Evolutionary conservation across 2,113 vertebrate species (phyloP).

Genomic region (Myotis davidii): DNA sequence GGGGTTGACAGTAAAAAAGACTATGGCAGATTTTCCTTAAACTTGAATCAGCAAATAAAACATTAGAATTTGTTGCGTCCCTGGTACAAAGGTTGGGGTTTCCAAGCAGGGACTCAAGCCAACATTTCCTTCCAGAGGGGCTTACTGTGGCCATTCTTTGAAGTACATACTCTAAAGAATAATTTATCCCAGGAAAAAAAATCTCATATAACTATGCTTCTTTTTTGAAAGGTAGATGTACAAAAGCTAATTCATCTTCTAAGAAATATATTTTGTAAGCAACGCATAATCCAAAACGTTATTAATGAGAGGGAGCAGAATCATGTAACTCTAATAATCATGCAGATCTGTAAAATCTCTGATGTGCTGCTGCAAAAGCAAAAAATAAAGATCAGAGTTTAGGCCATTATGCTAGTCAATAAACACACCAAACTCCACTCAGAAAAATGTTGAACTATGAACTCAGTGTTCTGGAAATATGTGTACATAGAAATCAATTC

Average conservation of each 20-base stretch:
- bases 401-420: not conserved
- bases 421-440: not conserved
- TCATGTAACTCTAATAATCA: not conserved
- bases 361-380: not conserved
- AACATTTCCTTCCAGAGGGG: not conserved
- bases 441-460: not conserved
- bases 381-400: not conserved
- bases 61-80: conserved; percentile 6
- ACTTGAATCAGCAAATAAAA: conserved; percentile 21
- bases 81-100: not conserved
- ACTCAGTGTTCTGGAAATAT: not conserved
- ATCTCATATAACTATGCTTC: not conserved
- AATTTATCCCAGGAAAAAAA: not conserved
- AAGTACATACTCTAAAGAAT: not conserved
- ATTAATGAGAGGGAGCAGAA: not conserved
- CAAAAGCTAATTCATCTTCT: not conserved
- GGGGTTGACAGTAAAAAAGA: not conserved
- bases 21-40: not conserved
- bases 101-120: not conserved
- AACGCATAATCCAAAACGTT: conserved; percentile 35
- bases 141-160: not conserved
- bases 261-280: not conserved
- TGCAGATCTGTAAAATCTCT: not conserved
- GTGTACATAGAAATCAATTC: not conserved
- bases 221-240: not conserved